Conservation (phyloP, 2,888 invertebrate genomes). For the Chymomyza procnemis region DNA sequence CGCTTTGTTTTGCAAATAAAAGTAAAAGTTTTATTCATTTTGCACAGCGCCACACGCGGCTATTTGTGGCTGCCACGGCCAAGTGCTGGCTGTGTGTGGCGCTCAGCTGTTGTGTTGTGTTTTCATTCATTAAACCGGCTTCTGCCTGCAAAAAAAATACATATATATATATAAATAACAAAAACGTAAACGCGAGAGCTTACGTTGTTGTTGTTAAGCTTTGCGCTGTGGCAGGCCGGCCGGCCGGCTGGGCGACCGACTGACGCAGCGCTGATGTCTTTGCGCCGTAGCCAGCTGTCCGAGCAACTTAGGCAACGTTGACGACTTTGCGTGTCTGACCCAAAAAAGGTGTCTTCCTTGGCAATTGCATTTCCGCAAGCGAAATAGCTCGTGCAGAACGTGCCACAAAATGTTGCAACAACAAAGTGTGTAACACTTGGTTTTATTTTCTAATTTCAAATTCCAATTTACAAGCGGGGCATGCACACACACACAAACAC, state of each 20-base stretch:
- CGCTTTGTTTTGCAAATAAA: slow-evolving; percentile 54
- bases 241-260: background rate
- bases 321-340: slow-evolving; percentile 40
- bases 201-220: slow-evolving; percentile 23
- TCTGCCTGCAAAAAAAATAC: slow-evolving; percentile 39
- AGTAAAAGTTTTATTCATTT: slow-evolving; percentile 61
- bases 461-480: slow-evolving; percentile 31
- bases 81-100: slow-evolving; percentile 41
- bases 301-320: too few relatives aligned
- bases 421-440: too few relatives aligned
- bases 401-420: slow-evolving; percentile 49
- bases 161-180: slow-evolving; percentile 19
- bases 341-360: slow-evolving; percentile 49
- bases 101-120: slow-evolving; percentile 53
- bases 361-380: slow-evolving; percentile 49
- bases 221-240: slow-evolving; percentile 22
- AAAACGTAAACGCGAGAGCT: slow-evolving; percentile 25
- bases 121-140: slow-evolving; percentile 73
- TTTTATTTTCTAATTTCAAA: slow-evolving; percentile 48
- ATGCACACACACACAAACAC: slow-evolving; percentile 5
- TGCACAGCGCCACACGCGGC: slow-evolving; percentile 55
- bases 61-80: background rate
- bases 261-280: too few relatives aligned
- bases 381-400: slow-evolving; percentile 59
- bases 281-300: too few relatives aligned